These are phyloP conservation scores for Clarias macrocephalus DNA, from an alignment of 2,113 vertebrate species.

Conservation along the genomic window DNA sequence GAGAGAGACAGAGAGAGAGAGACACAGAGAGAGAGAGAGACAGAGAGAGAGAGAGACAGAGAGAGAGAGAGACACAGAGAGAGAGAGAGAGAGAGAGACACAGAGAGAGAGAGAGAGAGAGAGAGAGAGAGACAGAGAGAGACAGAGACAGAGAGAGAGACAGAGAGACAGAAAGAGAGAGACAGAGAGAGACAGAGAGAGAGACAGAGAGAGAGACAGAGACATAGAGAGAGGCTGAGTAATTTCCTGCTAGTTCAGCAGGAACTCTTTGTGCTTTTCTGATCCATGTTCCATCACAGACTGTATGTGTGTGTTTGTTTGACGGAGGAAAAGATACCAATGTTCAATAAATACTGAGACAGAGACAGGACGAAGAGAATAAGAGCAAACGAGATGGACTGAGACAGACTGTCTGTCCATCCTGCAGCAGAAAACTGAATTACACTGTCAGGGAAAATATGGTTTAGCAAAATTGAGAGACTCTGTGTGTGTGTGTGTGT, in stretches of 20 bases:
- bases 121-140: neutral
- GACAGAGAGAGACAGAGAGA: slow-evolving; percentile 16
- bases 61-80: slow-evolving; percentile 25
- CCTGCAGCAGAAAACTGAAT: slow-evolving; percentile 23
- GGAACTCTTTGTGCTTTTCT: slow-evolving; percentile 67
- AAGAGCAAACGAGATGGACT: neutral
- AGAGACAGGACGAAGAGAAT: slow-evolving; percentile 27
- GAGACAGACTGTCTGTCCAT: slow-evolving; percentile 32
- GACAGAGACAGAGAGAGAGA: neutral
- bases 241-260: slow-evolving; percentile 60
- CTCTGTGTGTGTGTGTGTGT: neutral
- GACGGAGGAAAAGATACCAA: slow-evolving; percentile 39
- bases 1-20: too few relatives aligned
- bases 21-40: neutral
- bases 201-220: slow-evolving; percentile 28
- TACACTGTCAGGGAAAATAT: slow-evolving; percentile 26
- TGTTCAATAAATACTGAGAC: slow-evolving; percentile 49
- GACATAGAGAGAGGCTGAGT: neutral
- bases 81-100: neutral
- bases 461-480: slow-evolving; percentile 16
- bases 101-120: neutral
- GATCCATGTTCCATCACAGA: slow-evolving; percentile 54
- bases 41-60: too few relatives aligned
- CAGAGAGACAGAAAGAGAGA: too few relatives aligned
- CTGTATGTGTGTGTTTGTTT: neutral